These are phyloP conservation scores for Romanogobio albipinnatus DNA, from an alignment of 2,113 vertebrate genomes.

Conservation along the genomic window DNA sequence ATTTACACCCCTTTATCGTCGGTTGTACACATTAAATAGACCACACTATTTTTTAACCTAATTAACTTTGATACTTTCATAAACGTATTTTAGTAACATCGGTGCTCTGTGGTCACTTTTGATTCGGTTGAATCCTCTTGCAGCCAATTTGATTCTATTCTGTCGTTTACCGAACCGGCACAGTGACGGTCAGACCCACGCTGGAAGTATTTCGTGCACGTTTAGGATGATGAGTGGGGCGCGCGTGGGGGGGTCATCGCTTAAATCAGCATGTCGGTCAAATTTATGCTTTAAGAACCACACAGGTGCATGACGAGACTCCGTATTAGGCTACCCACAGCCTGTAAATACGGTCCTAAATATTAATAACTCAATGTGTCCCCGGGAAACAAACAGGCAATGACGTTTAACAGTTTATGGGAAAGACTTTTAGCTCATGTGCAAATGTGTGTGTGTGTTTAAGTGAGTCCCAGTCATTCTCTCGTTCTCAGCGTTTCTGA, in stretches of 20 bases:
- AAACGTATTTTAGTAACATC: background rate
- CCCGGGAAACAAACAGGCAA: background rate
- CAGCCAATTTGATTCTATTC: background rate
- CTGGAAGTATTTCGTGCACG: slow-evolving; percentile 3
- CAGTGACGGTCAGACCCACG: slow-evolving; percentile 13
- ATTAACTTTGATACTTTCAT: background rate
- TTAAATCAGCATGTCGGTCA: slow-evolving; percentile 18
- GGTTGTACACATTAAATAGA: background rate
- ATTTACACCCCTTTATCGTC: background rate
- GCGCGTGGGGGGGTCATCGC: slow-evolving; percentile 34
- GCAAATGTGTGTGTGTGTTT: slow-evolving; percentile 3
- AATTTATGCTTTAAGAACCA: background rate
- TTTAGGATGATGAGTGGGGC: slow-evolving; percentile 11
- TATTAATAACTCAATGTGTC: background rate
- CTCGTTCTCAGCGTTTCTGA: slow-evolving; percentile 19
- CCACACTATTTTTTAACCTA: background rate
- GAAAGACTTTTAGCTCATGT: background rate
- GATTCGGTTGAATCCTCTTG: background rate
- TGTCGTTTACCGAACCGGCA: slow-evolving; percentile 15
- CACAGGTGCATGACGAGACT: slow-evolving; percentile 12
- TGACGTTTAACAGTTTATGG: slow-evolving; percentile 8
- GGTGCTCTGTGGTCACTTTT: background rate
- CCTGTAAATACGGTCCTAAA: background rate
- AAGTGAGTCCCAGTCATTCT: background rate
- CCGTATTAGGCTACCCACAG: background rate